Base-by-base conservation (phyloP, 1,140 invertebrate genomes). In the Hyphantria cunea region DNA sequence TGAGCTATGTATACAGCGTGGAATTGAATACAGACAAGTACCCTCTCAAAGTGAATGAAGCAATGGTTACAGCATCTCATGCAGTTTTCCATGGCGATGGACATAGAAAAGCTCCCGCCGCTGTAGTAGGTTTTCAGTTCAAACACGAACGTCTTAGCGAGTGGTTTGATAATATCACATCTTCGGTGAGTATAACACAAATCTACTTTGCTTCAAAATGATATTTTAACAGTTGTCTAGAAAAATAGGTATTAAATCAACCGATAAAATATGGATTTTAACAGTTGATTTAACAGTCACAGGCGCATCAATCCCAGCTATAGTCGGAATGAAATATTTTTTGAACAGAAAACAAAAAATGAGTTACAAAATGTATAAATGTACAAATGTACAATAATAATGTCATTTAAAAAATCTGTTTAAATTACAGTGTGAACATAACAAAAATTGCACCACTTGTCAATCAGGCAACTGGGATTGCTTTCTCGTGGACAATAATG, bases 91-190 rank as follows among this genome's bases (percentile, higher is more conserved):
- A 93, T 63, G 80, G 92, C 33, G 92, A 95, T 51, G 91, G 92
- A 56, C 93, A 92, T 12, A 92, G 93, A 70, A 93, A 92, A 54
- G 95, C 96, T 0, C 97, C 97, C 2, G 97, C 95, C 0, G 97
- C 97, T 0, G 97, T 98, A 0, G 96, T 98, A n/a, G 97, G 97
- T 13, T 95, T 97, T 71, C 96, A 97, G 74, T 97, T 97, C 84
- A 94, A 95, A 66, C 96, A 97, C 69, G 93, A 93, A 12, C 93
- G 94, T 3, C 92, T 97, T 17, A 93, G 94, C 56, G 92, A 94
- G 49, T 92, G 95, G 64, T 97, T 97, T 80, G 94, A 93, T 49
- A 96, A 97, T 70, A 97, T 95, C 48, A 97, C 96, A 1, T 94
- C 92, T 47, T 94, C 92, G 76, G 93, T 93, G 66, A 82, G 85